A percentile compares a stretch with the other conserved stretches of the same genome.
Conservation (phyloP, 2,888 invertebrate genomes). For the Acanthoscelides obtectus region DNA sequence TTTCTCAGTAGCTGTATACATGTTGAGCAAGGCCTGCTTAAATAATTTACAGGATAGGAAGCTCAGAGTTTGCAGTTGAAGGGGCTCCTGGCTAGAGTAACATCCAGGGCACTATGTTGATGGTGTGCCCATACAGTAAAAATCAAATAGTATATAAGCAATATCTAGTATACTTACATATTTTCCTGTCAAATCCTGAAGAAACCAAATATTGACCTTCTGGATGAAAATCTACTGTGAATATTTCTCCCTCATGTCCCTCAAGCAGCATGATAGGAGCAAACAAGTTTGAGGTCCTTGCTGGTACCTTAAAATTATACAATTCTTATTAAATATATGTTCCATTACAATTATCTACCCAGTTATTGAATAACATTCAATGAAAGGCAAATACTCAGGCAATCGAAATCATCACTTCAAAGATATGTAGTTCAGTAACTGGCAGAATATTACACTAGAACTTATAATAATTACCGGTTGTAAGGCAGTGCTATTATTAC, state of each 20-base stretch:
- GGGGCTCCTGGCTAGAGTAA: too few relatives aligned
- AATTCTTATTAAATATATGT: constrained; percentile 1
- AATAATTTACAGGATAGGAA: too few relatives aligned
- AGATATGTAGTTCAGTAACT: too few relatives aligned
- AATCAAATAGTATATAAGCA: constrained; percentile 9
- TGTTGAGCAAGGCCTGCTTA: too few relatives aligned
- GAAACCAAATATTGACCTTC: constrained; percentile 94
- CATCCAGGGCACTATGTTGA: too few relatives aligned
- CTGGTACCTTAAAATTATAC: constrained; percentile 53
- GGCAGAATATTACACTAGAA: too few relatives aligned
- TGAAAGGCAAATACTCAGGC: too few relatives aligned
- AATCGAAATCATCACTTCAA: too few relatives aligned
- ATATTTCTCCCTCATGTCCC: constrained; percentile 97
- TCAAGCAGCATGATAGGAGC: constrained; percentile 94
- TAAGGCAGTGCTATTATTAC: constrained; percentile 70
- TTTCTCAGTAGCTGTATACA: too few relatives aligned
- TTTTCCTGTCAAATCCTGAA: constrained; percentile 91
- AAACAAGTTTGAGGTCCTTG: constrained; percentile 80
- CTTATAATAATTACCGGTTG: constrained; percentile 58
- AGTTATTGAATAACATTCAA: background rate
- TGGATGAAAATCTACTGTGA: constrained; percentile 88
- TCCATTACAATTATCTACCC: too few relatives aligned
- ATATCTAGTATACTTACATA: constrained; percentile 63
- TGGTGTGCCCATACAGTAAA: too few relatives aligned
- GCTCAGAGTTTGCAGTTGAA: too few relatives aligned